phyloP scores from a whole-genome alignment of 1,140 invertebrate species.

The Adelges cooleyi region DNA sequence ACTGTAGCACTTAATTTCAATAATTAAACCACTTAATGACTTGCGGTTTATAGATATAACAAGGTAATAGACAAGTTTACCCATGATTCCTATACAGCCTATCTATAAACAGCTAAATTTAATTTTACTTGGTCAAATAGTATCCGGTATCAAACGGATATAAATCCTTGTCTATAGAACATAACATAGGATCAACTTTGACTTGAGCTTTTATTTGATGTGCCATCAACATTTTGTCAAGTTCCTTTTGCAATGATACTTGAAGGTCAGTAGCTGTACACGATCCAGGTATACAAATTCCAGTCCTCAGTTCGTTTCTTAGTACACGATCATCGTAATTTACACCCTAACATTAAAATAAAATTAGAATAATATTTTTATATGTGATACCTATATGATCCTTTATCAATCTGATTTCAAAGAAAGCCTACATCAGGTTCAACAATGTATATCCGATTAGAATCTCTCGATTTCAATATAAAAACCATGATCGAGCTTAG shows the following conservation, averaged over 20 bases:
- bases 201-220: constrained; percentile 11
- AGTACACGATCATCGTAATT: neutral
- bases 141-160: constrained; percentile 11
- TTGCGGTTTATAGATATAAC: neutral
- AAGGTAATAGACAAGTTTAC: neutral
- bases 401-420: too few relatives aligned
- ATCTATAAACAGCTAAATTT: too few relatives aligned
- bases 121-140: constrained; percentile 4
- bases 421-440: too few relatives aligned
- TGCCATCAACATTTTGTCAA: neutral
- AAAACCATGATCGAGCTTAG: too few relatives aligned
- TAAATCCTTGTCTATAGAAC: neutral
- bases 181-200: neutral
- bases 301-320: neutral
- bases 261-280: constrained; percentile 9
- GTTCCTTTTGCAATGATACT: constrained; percentile 3
- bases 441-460: too few relatives aligned
- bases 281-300: constrained; percentile 23
- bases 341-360: constrained; percentile 3
- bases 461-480: too few relatives aligned
- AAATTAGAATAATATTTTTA: too few relatives aligned
- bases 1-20: neutral
- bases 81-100: neutral
- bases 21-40: neutral
- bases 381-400: too few relatives aligned